Base-by-base conservation (phyloP, 2,888 invertebrate genomes). In the Cheilosia grossa region DNA sequence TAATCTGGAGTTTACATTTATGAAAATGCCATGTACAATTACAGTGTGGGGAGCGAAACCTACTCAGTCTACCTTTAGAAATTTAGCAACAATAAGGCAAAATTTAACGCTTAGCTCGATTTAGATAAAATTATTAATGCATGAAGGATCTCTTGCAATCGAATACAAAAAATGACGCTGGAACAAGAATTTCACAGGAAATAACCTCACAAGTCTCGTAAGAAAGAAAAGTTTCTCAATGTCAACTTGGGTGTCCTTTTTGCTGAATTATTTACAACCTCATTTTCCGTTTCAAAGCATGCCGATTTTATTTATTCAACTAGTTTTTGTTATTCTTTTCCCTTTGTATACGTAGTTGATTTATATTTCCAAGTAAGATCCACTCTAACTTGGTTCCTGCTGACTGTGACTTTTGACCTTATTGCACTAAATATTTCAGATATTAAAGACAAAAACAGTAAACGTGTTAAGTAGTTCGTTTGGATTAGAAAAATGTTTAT, bases 191-290 rank as follows among this genome's bases (percentile, higher is more conserved):
- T 7, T 17, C 3, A 7, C 9, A 47, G 19, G 17, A 37, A 37
- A 37, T 37, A 24, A 3, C 24, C 37, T 37, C 37, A 2, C 13
- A 37, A 37, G 37, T 37, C 13, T 37, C 13, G 37, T 13, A 37
- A 37, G 37, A 37, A 13, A 4, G 37, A 37, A 37, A 37, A 3
- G 37, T 13, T 37, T 13, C 13, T 4, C 3, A 4, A 37, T 13
- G 21, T 19, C 37, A 58, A 19, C 21, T 27, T 59, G 24, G 49
- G 49, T 37, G 37, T 40, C 27, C 37, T 58, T 47, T 24, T 33
- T 24, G 47, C 24, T 49, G 49, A 59, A 70, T 58, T 49, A 59
- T 70, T 59, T 59, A 70, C 59, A 49, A 70, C 59, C 49, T 59
- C 58, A 59, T 70, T 58, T 59, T 37, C 17, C 49, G 58, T 70